Conservation (phyloP, 2,888 invertebrate genomes). For the Lottia scabra region DNA sequence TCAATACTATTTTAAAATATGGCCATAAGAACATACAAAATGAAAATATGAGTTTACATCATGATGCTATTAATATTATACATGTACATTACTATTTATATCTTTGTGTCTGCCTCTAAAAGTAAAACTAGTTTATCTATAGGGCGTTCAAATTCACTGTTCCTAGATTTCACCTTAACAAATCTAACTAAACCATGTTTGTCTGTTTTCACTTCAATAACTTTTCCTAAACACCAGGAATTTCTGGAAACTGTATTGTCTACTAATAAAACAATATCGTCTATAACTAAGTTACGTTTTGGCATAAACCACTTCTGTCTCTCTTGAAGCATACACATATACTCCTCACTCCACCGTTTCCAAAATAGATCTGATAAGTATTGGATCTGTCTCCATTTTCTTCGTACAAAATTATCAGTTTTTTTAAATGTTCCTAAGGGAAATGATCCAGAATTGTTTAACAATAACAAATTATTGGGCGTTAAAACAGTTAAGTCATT, state of each 20-base stretch:
- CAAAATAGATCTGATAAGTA: constrained; percentile 33
- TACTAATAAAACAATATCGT: constrained; percentile 11
- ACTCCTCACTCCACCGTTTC: constrained; percentile 25
- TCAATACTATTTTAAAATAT: no score
- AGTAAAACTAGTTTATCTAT: constrained; percentile 7
- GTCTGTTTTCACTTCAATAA: background rate
- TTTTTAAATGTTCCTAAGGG: no score
- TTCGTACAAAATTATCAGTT: no score
- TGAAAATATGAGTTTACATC: no score
- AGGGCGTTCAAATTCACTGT: constrained; percentile 6
- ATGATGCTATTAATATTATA: no score
- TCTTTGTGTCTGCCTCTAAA: no score
- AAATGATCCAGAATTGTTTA: no score
- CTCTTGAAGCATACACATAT: constrained; percentile 21
- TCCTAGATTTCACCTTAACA: constrained; percentile 10
- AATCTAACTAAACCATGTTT: constrained; percentile 7
- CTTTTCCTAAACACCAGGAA: constrained; percentile 13
- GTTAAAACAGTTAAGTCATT: no score
- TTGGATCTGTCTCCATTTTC: constrained; percentile 37
- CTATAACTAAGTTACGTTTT: background rate
- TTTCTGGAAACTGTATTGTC: constrained; percentile 11
- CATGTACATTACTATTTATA: no score
- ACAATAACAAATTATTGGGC: no score
- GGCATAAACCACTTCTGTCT: constrained; percentile 22
- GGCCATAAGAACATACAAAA: no score